Evolutionary conservation across 2,797 vertebrate genomes (phyloP), one percentile per base, ranked within the genome.

Genomic region (Paguma larvata): DNA sequence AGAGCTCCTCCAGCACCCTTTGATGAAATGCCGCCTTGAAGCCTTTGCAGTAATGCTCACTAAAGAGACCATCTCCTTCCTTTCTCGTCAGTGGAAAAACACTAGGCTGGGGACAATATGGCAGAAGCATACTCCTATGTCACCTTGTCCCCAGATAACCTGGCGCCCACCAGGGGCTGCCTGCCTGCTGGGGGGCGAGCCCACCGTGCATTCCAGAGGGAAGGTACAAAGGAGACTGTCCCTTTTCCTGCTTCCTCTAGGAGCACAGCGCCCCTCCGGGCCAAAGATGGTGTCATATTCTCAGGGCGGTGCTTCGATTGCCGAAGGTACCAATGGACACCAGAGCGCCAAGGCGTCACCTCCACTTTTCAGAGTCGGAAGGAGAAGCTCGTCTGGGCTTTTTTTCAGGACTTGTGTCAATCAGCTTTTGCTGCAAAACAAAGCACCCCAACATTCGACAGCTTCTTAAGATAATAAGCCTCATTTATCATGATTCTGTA

Each of bases 41-140:
- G 67, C 78, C 87, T 96, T 93, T 88, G 80, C 85, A 56, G 41
- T 34, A 32, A 59, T 2, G 5, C 56, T 86, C 68, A 51, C 85
- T 62, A 8, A 78, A 83, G 68, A 79, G 62, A 67, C 51, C n/a
- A 48, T 51, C 53, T 93, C 63, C 77, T 95, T 96, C 65, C 78
- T 88, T 79, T 82, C 51, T 82, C 89, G 19, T 79, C 79, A 62
- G 82, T 92, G 79, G 91, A 80, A 95, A 96, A 97, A 89, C 96
- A 80, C 88, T 51, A n/a, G 13, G 34, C 63, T 89, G 27, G 27
- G 82, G 77, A 89, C 77, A 86, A 19, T 51, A 14, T 96, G 90
- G 27, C 88, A 79, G 70, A 77, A 79, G 44, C 41, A 56, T 46
- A 56, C 38, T 53, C 23, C 78, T 85, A 7, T 93, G 73, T 95